Evolutionary conservation across 1,140 invertebrate genomes (phyloP).

Genomic region (Saccostrea cuccullata): DNA sequence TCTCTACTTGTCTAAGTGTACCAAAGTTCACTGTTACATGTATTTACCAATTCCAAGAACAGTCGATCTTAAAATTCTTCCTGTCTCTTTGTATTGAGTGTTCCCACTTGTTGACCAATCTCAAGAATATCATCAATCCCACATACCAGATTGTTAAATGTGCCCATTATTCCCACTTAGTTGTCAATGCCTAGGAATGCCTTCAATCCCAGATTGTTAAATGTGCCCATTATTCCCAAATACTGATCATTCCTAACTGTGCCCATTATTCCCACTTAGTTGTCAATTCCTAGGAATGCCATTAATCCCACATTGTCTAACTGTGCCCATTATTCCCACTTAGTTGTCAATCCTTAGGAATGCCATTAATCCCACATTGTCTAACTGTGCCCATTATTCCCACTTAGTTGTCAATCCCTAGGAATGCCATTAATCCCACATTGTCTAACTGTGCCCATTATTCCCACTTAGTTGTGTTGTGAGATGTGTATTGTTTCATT

Average conservation of each 20-base stretch:
- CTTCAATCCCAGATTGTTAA: conserved; percentile 85
- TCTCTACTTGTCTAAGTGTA: too few relatives aligned
- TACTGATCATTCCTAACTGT: conserved; percentile 90
- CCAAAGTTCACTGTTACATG: too few relatives aligned
- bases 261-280: conserved; percentile 80
- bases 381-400: neutral
- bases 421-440: conserved; percentile 87
- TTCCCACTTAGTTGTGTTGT: conserved; percentile 79
- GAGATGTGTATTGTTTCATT: too few relatives aligned
- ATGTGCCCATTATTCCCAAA: conserved; percentile 65
- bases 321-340: conserved; percentile 70
- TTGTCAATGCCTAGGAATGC: conserved; percentile 89
- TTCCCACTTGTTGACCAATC: too few relatives aligned
- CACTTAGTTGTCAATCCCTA: conserved; percentile 88
- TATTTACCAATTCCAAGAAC: too few relatives aligned
- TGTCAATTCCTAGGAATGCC: conserved; percentile 88
- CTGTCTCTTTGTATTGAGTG: too few relatives aligned
- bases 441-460: conserved; percentile 75
- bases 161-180: too few relatives aligned
- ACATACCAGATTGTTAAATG: too few relatives aligned
- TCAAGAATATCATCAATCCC: too few relatives aligned
- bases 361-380: conserved; percentile 86
- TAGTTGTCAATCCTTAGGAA: conserved; percentile 87
- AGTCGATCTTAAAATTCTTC: too few relatives aligned
- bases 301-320: conserved; percentile 86